Base-by-base conservation (phyloP, 2,797 vertebrate species). In the Dallia pectoralis region DNA sequence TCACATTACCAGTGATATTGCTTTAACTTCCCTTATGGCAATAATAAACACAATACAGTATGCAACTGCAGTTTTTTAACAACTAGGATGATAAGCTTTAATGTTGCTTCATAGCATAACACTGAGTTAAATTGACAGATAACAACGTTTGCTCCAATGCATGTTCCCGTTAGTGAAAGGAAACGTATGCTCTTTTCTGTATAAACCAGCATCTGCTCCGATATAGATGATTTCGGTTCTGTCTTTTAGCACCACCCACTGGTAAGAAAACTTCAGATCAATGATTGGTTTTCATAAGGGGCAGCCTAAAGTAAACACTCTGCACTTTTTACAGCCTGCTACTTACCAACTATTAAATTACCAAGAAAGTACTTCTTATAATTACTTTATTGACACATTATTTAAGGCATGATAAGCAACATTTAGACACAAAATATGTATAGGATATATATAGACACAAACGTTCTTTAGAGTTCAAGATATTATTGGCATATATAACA, bases 191-290 rank as follows among this genome's bases (percentile, higher is more conserved):
- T 18, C 69, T 14, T 32, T 40, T 40, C 36, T 40, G 36, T 32
- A 33, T 40, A 36, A 70, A 59, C 29, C 49, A 70, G 29, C 53
- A 22, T 36, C 32, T 33, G 29, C 49, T 32, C 47, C 59, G 33
- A 33, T 48, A 64, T 18, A 44, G 18, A 30, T 49, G 44, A 71
- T 47, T 53, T 47, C 49, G 68, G 69, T 27, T 71, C 74, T 76
- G 74, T 76, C 59, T 68, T 69, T 33, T 73, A 75, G 73, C 77
- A 70, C 73, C 70, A 72, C 73, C 70, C 70, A 69, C 70, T 75
- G 73, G 70, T 66, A 47, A 71, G 25, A 68, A 48, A 61, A 11
- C 47, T 51, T 40, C 36, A 40, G 59, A 49, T 48, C 63, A 69
- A 70, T 59, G 22, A 70, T 40, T 70, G 69, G 14, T 19, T 59